Conservation (phyloP, 2,888 invertebrate genomes). For the Aradus depressus region DNA sequence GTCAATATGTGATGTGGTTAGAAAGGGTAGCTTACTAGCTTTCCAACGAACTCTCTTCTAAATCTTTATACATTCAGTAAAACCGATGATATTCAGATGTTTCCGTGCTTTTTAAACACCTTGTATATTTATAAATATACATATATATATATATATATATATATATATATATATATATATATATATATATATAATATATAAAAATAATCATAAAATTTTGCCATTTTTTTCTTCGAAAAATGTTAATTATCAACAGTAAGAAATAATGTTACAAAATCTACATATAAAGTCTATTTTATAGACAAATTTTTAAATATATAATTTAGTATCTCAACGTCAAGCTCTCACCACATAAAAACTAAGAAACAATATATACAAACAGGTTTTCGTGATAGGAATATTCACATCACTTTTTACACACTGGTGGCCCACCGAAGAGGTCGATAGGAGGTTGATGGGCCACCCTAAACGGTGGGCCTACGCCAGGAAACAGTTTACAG, state of each 20-base stretch:
- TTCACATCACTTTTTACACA: constrained; percentile 27
- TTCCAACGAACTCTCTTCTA: too few species aligned
- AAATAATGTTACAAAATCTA: constrained; percentile 17
- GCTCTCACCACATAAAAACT: constrained; percentile 28
- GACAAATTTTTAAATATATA: constrained; percentile 23
- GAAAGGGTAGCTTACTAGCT: too few species aligned
- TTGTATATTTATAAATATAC: too few species aligned
- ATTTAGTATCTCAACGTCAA: constrained; percentile 26
- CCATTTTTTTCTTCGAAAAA: too few species aligned
- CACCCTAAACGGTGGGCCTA: constrained; percentile 15
- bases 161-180: too few species aligned
- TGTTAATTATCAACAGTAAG: constrained; percentile 22
- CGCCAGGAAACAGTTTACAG: constrained; percentile 30
- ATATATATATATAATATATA: too few species aligned
- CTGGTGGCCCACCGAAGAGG: constrained; percentile 19
- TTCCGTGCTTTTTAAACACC: too few species aligned
- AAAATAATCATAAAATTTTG: too few species aligned
- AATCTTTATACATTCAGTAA: too few species aligned
- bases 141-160: too few species aligned
- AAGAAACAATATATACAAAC: constrained; percentile 29
- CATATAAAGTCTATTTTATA: constrained; percentile 28
- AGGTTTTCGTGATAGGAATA: constrained; percentile 28
- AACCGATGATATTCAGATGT: too few species aligned
- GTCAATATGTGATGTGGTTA: too few species aligned
- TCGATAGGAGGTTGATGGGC: constrained; percentile 1